Evolutionary conservation across 2,113 vertebrate genomes (phyloP).

Genomic region (Climacteris rufus): DNA sequence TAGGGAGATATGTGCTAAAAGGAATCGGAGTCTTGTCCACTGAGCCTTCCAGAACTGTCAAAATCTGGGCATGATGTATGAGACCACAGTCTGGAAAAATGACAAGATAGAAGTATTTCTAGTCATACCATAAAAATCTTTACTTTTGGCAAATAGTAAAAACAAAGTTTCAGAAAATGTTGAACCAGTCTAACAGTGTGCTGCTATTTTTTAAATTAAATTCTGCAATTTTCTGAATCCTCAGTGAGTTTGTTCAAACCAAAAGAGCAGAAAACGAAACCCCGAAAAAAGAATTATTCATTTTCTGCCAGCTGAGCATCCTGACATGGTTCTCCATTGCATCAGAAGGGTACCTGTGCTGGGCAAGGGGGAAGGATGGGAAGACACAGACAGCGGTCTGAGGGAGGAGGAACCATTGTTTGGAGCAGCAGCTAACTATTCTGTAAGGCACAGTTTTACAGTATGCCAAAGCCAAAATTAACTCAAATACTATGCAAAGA

Average conservation of each 20-base stretch:
- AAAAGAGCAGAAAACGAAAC: background rate
- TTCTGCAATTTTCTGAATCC: background rate
- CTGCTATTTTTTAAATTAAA: background rate
- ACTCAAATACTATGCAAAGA: background rate
- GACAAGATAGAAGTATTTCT: background rate
- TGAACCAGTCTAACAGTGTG: background rate
- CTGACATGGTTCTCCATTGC: background rate
- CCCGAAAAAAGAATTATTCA: background rate
- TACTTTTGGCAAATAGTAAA: background rate
- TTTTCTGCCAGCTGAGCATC: background rate
- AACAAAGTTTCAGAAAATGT: background rate
- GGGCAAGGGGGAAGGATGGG: background rate
- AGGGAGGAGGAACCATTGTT: background rate
- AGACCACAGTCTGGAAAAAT: background rate
- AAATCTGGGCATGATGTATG: background rate
- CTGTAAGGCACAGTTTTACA: background rate
- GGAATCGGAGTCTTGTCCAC: background rate
- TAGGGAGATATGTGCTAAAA: background rate
- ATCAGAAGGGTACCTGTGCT: background rate
- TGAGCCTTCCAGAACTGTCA: background rate
- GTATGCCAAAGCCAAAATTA: background rate
- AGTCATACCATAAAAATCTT: background rate
- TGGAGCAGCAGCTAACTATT: background rate
- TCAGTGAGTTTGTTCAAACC: background rate
- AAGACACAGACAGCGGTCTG: background rate